Conservation (phyloP, 1,140 invertebrate genomes). For the Ips nitidus region DNA sequence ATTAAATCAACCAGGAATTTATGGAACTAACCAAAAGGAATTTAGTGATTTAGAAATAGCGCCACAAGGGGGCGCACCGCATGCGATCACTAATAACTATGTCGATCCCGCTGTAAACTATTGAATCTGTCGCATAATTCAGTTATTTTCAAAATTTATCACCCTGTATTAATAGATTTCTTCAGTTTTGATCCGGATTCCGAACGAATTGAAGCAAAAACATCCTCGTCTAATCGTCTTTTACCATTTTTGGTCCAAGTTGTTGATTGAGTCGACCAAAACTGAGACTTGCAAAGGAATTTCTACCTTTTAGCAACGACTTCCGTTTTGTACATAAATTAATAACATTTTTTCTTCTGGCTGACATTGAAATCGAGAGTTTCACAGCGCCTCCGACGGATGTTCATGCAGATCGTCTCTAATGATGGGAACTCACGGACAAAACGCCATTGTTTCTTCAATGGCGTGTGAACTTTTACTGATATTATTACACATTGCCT, state of each 20-base stretch:
- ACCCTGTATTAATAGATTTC: slow-evolving; percentile 23
- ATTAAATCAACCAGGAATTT: slow-evolving; percentile 10
- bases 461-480: slow-evolving; percentile 35
- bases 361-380: slow-evolving; percentile 36
- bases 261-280: too few relatives aligned
- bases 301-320: not conserved
- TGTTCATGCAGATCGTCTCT: slow-evolving; percentile 36
- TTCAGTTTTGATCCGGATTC: slow-evolving; percentile 19
- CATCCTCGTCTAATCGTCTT: too few relatives aligned
- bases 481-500: slow-evolving; percentile 38
- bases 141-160: slow-evolving; percentile 30
- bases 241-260: too few relatives aligned
- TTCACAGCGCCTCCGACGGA: slow-evolving; percentile 34
- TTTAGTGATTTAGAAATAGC: slow-evolving; percentile 34
- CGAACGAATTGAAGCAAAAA: not conserved
- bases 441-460: slow-evolving; percentile 31
- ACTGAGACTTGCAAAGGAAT: too few relatives aligned
- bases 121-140: slow-evolving; percentile 31
- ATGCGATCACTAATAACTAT: slow-evolving; percentile 29
- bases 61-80: slow-evolving; percentile 19
- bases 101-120: slow-evolving; percentile 30
- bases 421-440: slow-evolving; percentile 34
- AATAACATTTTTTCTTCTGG: too few relatives aligned
- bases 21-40: slow-evolving; percentile 19
- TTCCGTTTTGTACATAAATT: not conserved